A percentile compares a stretch with the other conserved stretches of the same genome.
Conservation (phyloP, 2,113 vertebrate genomes). For the Prunella himalayana region DNA sequence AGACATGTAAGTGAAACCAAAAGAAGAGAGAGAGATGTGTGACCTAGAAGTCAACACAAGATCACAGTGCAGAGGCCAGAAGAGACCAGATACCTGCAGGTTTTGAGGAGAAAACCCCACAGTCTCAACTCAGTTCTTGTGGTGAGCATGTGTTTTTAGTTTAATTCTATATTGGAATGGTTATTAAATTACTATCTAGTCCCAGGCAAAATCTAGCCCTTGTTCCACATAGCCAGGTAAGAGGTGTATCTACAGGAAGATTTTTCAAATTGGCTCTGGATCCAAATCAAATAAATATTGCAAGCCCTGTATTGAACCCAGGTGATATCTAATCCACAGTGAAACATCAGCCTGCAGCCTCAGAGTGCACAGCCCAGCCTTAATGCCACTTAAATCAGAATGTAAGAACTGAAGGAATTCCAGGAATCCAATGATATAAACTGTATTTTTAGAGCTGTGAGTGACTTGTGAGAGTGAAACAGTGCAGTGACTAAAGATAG, state of each 20-base stretch:
- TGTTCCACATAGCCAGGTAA: conserved; percentile 46
- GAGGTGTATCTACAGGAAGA: conserved; percentile 50
- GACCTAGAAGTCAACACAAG: not conserved
- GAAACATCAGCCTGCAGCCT: conserved; percentile 70
- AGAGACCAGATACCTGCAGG: not conserved
- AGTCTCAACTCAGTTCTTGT: not conserved
- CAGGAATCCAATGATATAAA: conserved; percentile 86
- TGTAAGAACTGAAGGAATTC: conserved; percentile 85
- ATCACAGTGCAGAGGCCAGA: not conserved
- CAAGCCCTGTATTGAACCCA: conserved; percentile 74
- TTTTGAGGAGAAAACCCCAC: not conserved
- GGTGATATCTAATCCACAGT: conserved; percentile 75
- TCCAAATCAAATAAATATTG: conserved; percentile 70
- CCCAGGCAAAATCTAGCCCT: conserved; percentile 20
- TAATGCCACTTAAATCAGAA: conserved; percentile 87
- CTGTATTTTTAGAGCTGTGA: conserved; percentile 93
- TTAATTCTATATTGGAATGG: conserved; percentile 51
- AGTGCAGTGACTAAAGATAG: conserved; percentile 77
- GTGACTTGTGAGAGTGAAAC: conserved; percentile 75
- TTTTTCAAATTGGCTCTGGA: conserved; percentile 40
- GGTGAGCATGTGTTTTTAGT: conserved; percentile 48
- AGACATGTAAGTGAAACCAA: not conserved
- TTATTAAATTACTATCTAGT: conserved; percentile 67
- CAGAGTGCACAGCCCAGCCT: conserved; percentile 69
- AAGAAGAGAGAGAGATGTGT: not conserved